Evolutionary conservation across 2,888 invertebrate species (phyloP), one percentile per base, ranked within the genome.

Genomic region (Sesia apiformis): DNA sequence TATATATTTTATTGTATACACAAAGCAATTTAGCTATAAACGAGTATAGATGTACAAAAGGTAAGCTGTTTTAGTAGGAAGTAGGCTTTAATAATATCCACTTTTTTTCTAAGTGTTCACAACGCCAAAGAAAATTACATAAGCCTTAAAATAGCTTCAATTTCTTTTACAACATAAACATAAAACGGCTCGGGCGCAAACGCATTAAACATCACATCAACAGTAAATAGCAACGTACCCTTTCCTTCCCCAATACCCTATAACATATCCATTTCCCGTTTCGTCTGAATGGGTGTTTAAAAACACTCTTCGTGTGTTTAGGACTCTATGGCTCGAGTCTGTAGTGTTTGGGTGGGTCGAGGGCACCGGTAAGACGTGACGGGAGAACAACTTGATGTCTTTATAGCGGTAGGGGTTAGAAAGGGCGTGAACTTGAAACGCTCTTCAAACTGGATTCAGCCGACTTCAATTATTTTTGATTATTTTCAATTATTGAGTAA

Each of bases 251-350:
- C 52, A 52, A 52, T 52, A 52, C 52, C 38, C 50, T 50, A 38
- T 50, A 70, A 74, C 70, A 66, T 67, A 72, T 67, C 71, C 74
- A 73, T 76, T 72, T 65, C 58, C 71, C 74, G 72, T 76, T 72
- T 53, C 58, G 63, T 38, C 50, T 58, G 67, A 74, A 72, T 73
- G 72, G 72, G 62, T 67, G 67, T 73, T 81, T 78, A 76, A 78
- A 80, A 81, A 80, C 77, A 78, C 75, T 81, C 79, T 76, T 68
- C 74, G 73, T 79, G 75, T 80, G 76, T 76, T 78, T 76, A 78
- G 77, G 76, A 63, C 63, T 52, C 39, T 23, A 40, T 52, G 7
- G 52, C 40, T 38, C 50, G 8, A n/a, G 39, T 4, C 49, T 8
- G 49, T 50, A 52, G 52, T 52, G 40, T 41, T 46, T 55, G 53